Conservation (phyloP, 2,113 vertebrate genomes). For the Mobula hypostoma region DNA sequence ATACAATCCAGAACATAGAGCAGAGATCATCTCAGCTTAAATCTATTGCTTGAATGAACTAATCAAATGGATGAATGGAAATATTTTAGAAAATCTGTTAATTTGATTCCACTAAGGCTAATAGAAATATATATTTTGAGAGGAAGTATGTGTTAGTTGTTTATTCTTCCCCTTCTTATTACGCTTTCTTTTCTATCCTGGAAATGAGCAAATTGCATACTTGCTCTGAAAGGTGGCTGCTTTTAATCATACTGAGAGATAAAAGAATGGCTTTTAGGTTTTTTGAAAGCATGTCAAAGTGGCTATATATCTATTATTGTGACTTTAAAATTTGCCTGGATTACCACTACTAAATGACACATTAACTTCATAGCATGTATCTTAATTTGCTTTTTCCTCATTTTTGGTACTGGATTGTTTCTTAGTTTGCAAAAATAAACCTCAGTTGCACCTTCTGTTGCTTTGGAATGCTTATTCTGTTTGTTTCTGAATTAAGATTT, state of each 20-base stretch:
- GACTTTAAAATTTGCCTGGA: not conserved
- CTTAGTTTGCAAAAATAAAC: not conserved
- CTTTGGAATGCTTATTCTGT: constrained; percentile 28
- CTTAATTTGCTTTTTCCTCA: not conserved
- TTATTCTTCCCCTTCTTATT: not conserved
- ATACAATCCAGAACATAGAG: not conserved
- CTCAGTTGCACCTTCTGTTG: not conserved
- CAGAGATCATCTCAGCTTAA: not conserved
- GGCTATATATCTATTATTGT: not conserved
- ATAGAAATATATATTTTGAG: not conserved
- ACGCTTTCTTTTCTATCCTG: not conserved
- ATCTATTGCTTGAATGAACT: not conserved
- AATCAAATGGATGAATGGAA: constrained; percentile 1
- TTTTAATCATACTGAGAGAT: constrained; percentile 1
- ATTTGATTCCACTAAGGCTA: not conserved
- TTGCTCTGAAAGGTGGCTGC: not conserved
- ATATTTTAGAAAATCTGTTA: not conserved
- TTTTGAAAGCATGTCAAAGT: constrained; percentile 12
- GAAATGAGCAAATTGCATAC: not conserved
- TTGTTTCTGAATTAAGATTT: not conserved
- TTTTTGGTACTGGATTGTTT: constrained; percentile 18
- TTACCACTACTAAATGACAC: not conserved
- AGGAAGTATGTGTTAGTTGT: too few species aligned
- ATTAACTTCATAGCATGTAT: constrained; percentile 17
- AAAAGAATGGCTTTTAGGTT: not conserved